Evolutionary conservation across 2,113 vertebrate genomes (phyloP).

Genomic region (Pteronura brasiliensis): DNA sequence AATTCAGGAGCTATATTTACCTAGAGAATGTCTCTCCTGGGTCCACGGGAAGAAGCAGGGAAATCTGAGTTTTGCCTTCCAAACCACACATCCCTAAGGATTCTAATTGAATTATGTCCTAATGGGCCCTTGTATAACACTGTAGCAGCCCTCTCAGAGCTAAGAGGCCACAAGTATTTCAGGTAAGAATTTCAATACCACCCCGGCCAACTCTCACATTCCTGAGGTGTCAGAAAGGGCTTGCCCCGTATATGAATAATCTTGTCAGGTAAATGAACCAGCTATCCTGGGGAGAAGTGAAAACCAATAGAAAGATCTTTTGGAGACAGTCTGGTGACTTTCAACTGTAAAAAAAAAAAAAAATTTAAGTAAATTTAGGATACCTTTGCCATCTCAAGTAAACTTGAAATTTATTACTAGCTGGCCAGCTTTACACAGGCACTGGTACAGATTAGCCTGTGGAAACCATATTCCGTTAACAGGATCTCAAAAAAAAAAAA

Average conservation of each 20-base stretch:
- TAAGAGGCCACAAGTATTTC: not conserved
- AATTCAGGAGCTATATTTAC: constrained; percentile 61
- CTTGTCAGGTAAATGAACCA: not conserved
- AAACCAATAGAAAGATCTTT: not conserved
- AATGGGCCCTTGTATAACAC: not conserved
- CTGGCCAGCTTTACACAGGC: not conserved
- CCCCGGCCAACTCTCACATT: not conserved
- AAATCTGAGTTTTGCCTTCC: constrained; percentile 38
- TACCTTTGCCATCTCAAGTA: not conserved
- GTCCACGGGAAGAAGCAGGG: not conserved
- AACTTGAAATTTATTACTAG: not conserved
- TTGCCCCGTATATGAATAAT: not conserved
- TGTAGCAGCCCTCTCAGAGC: not conserved
- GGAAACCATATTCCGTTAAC: not conserved
- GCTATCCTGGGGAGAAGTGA: not conserved
- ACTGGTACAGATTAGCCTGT: not conserved
- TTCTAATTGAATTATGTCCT: constrained; percentile 50
- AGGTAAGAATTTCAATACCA: constrained; percentile 6
- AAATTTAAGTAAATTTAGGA: not conserved
- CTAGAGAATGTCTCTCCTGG: constrained; percentile 30
- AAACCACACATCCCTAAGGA: constrained; percentile 31
- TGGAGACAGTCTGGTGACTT: not conserved
- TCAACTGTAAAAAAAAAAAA: not conserved
- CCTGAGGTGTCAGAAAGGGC: not conserved
- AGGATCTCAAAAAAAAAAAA: not conserved